Evolutionary conservation across 2,797 vertebrate species (phyloP), one percentile per base, ranked within the genome.

Genomic region (Gambelia wislizenii): DNA sequence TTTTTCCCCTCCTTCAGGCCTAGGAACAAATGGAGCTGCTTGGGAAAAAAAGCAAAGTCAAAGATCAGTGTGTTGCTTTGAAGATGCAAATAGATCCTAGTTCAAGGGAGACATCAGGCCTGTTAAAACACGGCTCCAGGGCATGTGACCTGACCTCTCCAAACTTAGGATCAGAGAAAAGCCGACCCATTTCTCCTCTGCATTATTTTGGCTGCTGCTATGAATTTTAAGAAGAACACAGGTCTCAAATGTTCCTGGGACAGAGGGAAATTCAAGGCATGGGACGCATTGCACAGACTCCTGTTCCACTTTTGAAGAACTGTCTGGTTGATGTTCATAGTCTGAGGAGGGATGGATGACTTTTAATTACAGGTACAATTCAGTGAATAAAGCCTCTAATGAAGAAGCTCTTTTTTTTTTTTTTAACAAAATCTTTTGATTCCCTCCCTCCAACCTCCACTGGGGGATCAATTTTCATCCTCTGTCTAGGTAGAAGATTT

Each of bases 1-100:
- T 22, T 78, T n/a, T 77, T n/a, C n/a, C 30, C 18, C 25, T 14
- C 91, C 90, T 1, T 77, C n/a, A 30, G 88, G 91, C 81, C 87
- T 87, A 93, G 95, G 92, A 96, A 6, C 10, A 18, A 95, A 93
- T 86, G 49, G 39, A 72, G 22, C 30, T 14, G 87, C 64, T 42
- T 59, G 56, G 20, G 9, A 80, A 90, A n/a, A 81, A 61, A 88
- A 22, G 1, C 18, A 59, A 91, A 91, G 49, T 74, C 88, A 67
- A 90, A 84, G 93, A 92, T 83, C 89, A 90, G 91, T 9, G 27
- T 49, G 36, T 44, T 67, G 27, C 87, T 95, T 89, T 16, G 47
- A 93, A 33, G 54, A 89, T 78, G 76, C 64, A 90, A 94, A 92
- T n/a, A 44, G n/a, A 72, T 75, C 85, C 90, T 87, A 54, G 1